Conservation (phyloP, 2,113 vertebrate species). For the Eublepharis macularius region DNA sequence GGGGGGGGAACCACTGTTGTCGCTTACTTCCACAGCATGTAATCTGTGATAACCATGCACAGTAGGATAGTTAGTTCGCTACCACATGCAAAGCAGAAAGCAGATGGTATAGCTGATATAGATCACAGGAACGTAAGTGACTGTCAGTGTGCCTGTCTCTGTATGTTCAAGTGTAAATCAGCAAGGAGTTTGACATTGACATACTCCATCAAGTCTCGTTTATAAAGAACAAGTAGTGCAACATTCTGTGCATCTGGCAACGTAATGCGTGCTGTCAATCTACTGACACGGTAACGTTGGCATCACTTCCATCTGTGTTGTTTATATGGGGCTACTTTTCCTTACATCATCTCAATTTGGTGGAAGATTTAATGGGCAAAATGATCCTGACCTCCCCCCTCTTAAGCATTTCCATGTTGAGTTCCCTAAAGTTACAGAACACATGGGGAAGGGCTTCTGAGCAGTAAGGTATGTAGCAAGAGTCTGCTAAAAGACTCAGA, state of each 20-base stretch:
- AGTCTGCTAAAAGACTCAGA: background rate
- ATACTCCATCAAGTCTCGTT: constrained; percentile 85
- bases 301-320: constrained; percentile 84
- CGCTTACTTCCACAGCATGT: constrained; percentile 81
- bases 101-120: constrained; percentile 82
- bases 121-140: constrained; percentile 82
- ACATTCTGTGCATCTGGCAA: constrained; percentile 87
- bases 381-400: constrained; percentile 71
- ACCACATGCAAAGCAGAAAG: constrained; percentile 83
- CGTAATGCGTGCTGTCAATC: constrained; percentile 83
- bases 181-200: constrained; percentile 86
- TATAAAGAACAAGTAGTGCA: constrained; percentile 85
- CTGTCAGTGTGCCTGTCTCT: constrained; percentile 80
- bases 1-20: constrained; percentile 74
- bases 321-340: constrained; percentile 83
- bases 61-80: constrained; percentile 83
- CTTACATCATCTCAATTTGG: constrained; percentile 74
- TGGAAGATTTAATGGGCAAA: constrained; percentile 74
- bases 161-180: constrained; percentile 83
- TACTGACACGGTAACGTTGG: constrained; percentile 85
- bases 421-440: constrained; percentile 62
- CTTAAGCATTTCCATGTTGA: constrained; percentile 65
- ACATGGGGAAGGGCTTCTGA: constrained; percentile 61
- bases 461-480: constrained; percentile 44
- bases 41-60: constrained; percentile 78